A percentile compares a stretch with the other conserved stretches of the same genome.
phyloP scores from a whole-genome alignment of 2,113 vertebrate species.

The Tylochromis polylepis region DNA sequence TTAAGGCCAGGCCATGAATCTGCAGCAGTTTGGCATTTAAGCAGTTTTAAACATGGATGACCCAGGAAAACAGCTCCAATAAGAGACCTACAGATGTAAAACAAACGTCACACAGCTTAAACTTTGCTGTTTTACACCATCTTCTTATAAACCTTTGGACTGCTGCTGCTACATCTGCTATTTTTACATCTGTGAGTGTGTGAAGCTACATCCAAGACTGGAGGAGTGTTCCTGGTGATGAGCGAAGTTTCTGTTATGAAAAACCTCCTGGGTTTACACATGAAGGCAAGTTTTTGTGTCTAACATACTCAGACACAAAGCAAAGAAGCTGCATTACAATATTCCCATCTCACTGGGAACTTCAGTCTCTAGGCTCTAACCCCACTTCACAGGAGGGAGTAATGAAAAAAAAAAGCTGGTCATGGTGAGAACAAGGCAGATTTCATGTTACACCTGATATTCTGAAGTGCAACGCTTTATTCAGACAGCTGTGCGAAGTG shows the following conservation, averaged over 20 bases:
- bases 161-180: background rate
- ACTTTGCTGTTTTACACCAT: background rate
- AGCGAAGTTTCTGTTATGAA: background rate
- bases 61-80: background rate
- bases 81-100: background rate
- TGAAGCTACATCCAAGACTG: background rate
- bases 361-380: background rate
- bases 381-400: background rate
- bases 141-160: background rate
- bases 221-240: background rate
- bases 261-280: background rate
- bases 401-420: background rate
- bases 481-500: rapidly evolving
- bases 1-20: background rate
- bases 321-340: background rate
- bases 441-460: background rate
- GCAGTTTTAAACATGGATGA: background rate
- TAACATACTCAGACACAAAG: background rate
- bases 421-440: background rate
- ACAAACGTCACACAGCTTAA: background rate
- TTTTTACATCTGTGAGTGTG: background rate
- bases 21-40: background rate
- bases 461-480: background rate
- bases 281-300: background rate
- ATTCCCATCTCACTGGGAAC: background rate